These are phyloP conservation scores for Canis aureus DNA, from an alignment of 2,113 vertebrate species.

Conservation along the genomic window DNA sequence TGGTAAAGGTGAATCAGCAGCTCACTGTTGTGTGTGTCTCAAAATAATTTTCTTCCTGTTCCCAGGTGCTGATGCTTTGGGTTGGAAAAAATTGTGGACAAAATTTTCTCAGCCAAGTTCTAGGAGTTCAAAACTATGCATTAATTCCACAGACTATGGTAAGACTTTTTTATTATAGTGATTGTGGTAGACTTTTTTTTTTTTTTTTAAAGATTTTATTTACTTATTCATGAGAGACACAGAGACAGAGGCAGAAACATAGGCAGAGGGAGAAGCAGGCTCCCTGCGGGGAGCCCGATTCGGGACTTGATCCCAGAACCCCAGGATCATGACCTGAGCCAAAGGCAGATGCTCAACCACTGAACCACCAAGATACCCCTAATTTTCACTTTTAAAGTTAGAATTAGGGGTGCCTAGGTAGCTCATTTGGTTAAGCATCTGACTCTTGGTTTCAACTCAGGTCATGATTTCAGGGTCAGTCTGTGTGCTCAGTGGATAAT, in stretches of 20 bases:
- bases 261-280: too few relatives aligned
- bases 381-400: slow-evolving; percentile 55
- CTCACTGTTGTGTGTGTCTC: background rate
- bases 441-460: too few relatives aligned
- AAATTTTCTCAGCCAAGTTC: slow-evolving; percentile 93
- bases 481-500: too few relatives aligned
- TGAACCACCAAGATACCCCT: too few relatives aligned
- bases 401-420: background rate
- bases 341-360: too few relatives aligned
- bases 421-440: background rate
- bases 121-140: slow-evolving; percentile 93
- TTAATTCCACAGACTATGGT: slow-evolving; percentile 95
- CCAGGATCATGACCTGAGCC: too few relatives aligned
- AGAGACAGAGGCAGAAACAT: too few relatives aligned
- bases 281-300: too few relatives aligned
- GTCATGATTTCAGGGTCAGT: too few relatives aligned
- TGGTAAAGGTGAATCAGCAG: background rate
- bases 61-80: slow-evolving; percentile 95
- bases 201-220: too few relatives aligned
- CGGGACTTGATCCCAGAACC: too few relatives aligned
- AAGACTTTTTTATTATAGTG: slow-evolving; percentile 68
- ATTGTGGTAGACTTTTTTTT: background rate
- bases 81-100: slow-evolving; percentile 94
- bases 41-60: slow-evolving; percentile 2
- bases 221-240: too few relatives aligned